Base-by-base conservation (phyloP, 1,140 invertebrate genomes). In the Aphis craccivora region DNA sequence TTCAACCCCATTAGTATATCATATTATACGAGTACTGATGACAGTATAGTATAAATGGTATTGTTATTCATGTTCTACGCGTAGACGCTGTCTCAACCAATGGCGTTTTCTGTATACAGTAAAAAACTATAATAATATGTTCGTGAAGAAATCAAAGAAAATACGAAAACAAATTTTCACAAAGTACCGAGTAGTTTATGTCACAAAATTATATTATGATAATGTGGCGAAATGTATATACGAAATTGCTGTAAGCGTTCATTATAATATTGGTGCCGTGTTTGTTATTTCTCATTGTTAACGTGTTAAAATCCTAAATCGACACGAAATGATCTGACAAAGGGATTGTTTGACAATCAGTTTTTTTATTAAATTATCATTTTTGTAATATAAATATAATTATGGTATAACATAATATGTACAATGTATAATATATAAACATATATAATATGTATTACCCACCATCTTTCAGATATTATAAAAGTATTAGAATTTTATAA, bases 221-320 rank as follows among this genome's bases (percentile, higher is more conserved):
- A 76, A 76, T 76, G 14, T 76, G 11, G n/a, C n/a, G 14, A 18
- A n/a, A 76, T n/a, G 30, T 76, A n/a, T 76, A 18, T 76, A 20
- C 30, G 1, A 35, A n/a, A 76, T 35, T n/a, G 60, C 60, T 76
- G 30, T 76, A 76, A 67, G 30, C 60, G 60, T 76, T 76, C 60
- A 76, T 76, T 76, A 76, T 76, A n/a, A 76, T 76, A 76, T n/a
- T 35, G n/a, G 18, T 1, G 0, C 30, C 60, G 30, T 76, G 14
- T 76, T 76, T 76, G 60, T 76, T 76, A 76, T 76, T 76, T 35
- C 18, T 76, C n/a, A 76, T 76, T 76, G 60, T 76, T 76, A 76
- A 76, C 60, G 14, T 76, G n/a, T n/a, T 76, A n/a, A n/a, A 35
- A n/a, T 76, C 30, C 60, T 76, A 76, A 67, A 76, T 76, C 60